These are phyloP conservation scores for Schizotus pectinicornis DNA, from an alignment of 2,888 invertebrate species.

Conservation along the genomic window DNA sequence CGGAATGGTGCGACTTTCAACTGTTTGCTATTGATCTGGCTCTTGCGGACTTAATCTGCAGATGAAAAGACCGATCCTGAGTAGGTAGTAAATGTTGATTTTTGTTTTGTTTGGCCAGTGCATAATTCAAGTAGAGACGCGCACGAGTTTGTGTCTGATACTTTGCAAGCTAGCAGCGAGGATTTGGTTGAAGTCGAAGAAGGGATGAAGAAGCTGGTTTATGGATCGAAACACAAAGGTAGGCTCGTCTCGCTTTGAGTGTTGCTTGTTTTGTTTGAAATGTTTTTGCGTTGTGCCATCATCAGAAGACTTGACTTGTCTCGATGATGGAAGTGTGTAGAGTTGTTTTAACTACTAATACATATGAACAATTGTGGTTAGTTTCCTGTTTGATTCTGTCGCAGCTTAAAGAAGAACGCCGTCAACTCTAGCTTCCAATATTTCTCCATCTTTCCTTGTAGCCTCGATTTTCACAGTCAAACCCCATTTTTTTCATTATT, in stretches of 20 bases:
- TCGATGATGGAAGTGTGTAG: no score
- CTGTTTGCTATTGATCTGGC: conserved; percentile 4
- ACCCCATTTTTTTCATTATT: conserved; percentile 22
- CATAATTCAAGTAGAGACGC: conserved; percentile 52
- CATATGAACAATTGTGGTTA: conserved; percentile 44
- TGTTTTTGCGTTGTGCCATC: background rate
- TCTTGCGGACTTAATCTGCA: background rate
- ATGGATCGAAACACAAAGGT: conserved; percentile 61
- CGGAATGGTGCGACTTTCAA: no score
- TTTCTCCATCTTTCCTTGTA: conserved; percentile 50
- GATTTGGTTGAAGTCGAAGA: conserved; percentile 77
- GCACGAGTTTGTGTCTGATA: conserved; percentile 81
- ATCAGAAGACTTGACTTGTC: no score
- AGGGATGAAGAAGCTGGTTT: conserved; percentile 75
- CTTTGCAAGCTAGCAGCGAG: conserved; percentile 69
- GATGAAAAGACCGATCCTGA: background rate
- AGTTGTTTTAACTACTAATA: background rate
- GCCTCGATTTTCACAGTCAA: conserved; percentile 10
- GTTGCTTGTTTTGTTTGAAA: conserved; percentile 11
- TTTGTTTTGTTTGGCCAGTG: conserved; percentile 41
- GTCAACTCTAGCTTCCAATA: conserved; percentile 57
- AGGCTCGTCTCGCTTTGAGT: conserved; percentile 10
- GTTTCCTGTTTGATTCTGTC: conserved; percentile 62
- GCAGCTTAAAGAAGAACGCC: conserved; percentile 69
- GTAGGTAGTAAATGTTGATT: conserved; percentile 18